phyloP scores from a whole-genome alignment of 2,888 invertebrate genomes.

The Cheilosia vernalis region DNA sequence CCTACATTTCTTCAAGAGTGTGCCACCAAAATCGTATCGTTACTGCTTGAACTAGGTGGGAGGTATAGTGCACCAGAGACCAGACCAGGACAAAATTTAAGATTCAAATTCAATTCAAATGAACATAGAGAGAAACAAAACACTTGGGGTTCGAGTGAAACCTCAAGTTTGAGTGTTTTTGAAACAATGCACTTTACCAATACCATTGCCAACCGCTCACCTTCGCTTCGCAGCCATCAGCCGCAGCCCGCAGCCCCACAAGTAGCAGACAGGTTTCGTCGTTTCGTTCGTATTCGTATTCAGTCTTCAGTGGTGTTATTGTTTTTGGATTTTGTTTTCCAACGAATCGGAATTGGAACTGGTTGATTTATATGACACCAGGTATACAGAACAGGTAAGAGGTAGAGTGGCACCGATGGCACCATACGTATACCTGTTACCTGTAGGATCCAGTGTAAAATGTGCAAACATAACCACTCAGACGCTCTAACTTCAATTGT shows the following conservation, averaged over 20 bases:
- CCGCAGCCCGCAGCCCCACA: not conserved
- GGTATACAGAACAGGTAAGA: slow-evolving; percentile 66
- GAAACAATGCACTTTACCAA: slow-evolving; percentile 40
- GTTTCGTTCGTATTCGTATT: not conserved
- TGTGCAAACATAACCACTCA: slow-evolving; percentile 73
- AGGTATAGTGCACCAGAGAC: slow-evolving; percentile 5
- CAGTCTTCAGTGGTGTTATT: slow-evolving; percentile 24
- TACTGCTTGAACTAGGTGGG: slow-evolving; percentile 41
- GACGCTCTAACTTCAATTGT: slow-evolving; percentile 59
- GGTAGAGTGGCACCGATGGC: slow-evolving; percentile 62
- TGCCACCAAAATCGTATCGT: slow-evolving; percentile 8
- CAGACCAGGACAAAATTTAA: slow-evolving; percentile 1
- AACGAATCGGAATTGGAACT: slow-evolving; percentile 71
- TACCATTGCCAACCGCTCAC: not conserved
- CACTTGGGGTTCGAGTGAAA: slow-evolving; percentile 49
- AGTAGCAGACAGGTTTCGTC: slow-evolving; percentile 53
- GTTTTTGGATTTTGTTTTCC: slow-evolving; percentile 44
- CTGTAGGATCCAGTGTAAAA: slow-evolving; percentile 70
- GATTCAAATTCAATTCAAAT: slow-evolving; percentile 23
- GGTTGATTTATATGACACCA: slow-evolving; percentile 71
- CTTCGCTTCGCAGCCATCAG: not conserved
- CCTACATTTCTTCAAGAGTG: slow-evolving; percentile 26
- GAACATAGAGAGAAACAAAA: not conserved
- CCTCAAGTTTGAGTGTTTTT: slow-evolving; percentile 45
- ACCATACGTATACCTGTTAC: slow-evolving; percentile 42